Base-by-base conservation (phyloP, 2,113 vertebrate species). In the Verasper variegatus region DNA sequence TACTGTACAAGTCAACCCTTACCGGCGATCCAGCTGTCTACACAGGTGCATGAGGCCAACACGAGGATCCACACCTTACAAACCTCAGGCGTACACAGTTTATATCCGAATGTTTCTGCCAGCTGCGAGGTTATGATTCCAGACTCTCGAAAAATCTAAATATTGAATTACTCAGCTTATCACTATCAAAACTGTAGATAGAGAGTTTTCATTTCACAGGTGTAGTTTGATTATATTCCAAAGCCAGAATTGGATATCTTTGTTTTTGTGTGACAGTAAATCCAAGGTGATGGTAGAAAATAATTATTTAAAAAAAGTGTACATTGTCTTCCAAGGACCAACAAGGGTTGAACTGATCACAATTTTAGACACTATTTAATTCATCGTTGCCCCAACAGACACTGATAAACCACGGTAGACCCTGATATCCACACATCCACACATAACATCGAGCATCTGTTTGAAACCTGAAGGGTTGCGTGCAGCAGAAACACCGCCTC, bases 1-100 rank as follows among this genome's bases (percentile, higher is more conserved):
- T 96, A 60, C 65, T 95, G 86, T 94, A 96, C 77, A 92, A 52
- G 66, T 94, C 95, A 20, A 90, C 84, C 26, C 93, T 98, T 3
- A 82, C 77, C 3, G 81, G 93, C 49, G 83, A 57, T 0, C 94
- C 89, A 59, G 84, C 88, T 78, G 92, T 94, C 76, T 95, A 95
- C 87, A 89, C 95, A 96, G 97, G 96, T 98, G 68, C 47, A 23
- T 79, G 57, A 61, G 94, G 54, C 63, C 18, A 57, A 76, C 65
- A 71, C 17, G 54, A 76, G 40, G 54, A 64, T 45, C 49, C 0
- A 20, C 51, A 42, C 26, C 51, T 66, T 67, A 42, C 68, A 71
- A 70, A 71, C 56, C n/a, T 58, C 27, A 49, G 54, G 52, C 31
- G 66, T 78, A 24, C 59, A 42, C 14, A 20, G 14, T 68, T 42